These are phyloP conservation scores for Onychomys torridus DNA, from an alignment of 2,797 vertebrate species.

Conservation along the genomic window DNA sequence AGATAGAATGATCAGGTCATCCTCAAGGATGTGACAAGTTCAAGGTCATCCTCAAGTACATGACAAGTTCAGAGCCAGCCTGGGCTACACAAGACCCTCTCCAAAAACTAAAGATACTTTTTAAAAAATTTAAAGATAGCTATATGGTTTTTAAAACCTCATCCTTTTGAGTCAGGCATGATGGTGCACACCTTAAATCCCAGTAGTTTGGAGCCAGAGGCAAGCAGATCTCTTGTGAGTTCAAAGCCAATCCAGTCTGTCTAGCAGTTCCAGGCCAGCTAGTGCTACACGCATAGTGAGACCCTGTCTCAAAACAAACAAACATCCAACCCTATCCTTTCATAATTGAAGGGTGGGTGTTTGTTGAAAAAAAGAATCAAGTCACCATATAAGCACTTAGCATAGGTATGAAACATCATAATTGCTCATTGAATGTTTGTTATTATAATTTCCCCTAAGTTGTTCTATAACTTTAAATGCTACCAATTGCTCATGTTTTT, in stretches of 20 bases:
- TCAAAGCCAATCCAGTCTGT: background rate
- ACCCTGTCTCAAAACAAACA: background rate
- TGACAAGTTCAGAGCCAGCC: background rate
- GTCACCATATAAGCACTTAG: background rate
- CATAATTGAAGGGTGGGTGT: background rate
- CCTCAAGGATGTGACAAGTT: too few species aligned
- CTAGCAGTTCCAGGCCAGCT: background rate
- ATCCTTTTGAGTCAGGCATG: background rate
- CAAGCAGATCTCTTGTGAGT: background rate
- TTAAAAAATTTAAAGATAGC: background rate
- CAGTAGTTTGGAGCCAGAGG: background rate
- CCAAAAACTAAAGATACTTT: background rate
- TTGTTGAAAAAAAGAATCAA: slow-evolving; percentile 5
- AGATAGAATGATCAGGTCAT: background rate
- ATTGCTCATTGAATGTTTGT: background rate
- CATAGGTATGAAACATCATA: background rate
- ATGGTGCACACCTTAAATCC: background rate
- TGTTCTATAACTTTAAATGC: background rate
- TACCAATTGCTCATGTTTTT: slow-evolving; percentile 35
- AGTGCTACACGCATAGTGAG: background rate
- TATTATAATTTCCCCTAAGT: background rate
- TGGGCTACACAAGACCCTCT: background rate
- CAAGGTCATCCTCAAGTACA: background rate
- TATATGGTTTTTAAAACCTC: background rate
- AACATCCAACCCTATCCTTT: background rate